Evolutionary conservation across 2,797 vertebrate genomes (phyloP).

Genomic region (Hyperoplus immaculatus): DNA sequence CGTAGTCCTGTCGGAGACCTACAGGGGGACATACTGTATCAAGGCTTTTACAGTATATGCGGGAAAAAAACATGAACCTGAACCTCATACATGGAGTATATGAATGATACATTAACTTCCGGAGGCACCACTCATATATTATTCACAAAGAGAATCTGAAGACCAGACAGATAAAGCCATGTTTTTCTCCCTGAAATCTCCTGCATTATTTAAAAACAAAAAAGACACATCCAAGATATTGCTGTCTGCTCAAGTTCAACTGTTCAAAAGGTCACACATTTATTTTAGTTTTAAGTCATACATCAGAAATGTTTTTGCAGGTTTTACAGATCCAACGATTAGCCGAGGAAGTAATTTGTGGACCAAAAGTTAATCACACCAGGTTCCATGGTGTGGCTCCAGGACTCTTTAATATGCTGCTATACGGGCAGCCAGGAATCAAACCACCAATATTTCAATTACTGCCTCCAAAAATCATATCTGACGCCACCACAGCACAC

Average conservation of each 20-base stretch:
- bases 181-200: conserved; percentile 42
- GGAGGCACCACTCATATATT: conserved; percentile 43
- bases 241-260: conserved; percentile 17
- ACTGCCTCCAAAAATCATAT: no score
- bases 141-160: conserved; percentile 34
- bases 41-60: conserved; percentile 6
- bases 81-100: background rate
- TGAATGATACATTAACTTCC: conserved; percentile 20
- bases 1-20: conserved; percentile 98
- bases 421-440: no score
- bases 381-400: no score
- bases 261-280: conserved; percentile 44
- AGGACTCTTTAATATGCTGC: no score
- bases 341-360: no score
- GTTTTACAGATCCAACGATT: background rate
- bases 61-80: conserved; percentile 29
- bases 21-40: conserved; percentile 14
- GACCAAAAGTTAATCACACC: no score
- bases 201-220: conserved; percentile 45
- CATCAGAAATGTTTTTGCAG: conserved; percentile 9
- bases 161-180: conserved; percentile 24
- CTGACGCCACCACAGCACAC: no score
- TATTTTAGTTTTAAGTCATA: conserved; percentile 6
- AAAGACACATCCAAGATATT: background rate
- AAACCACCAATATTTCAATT: no score